These are phyloP conservation scores for Tryphoninae sp. DNA, from an alignment of 2,888 invertebrate genomes.

Conservation along the genomic window DNA sequence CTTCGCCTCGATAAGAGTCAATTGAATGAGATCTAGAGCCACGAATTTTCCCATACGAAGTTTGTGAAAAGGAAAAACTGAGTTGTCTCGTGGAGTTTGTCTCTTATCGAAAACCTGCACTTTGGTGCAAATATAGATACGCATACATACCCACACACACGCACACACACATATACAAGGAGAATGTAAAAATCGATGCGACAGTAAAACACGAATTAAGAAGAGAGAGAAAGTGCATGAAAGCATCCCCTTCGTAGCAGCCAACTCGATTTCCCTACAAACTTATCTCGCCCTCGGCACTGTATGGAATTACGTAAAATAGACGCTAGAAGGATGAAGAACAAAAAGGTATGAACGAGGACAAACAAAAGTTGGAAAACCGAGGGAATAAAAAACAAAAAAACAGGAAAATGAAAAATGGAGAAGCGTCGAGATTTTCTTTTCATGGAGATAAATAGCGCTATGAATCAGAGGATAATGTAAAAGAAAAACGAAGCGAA, in stretches of 20 bases:
- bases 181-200: not conserved
- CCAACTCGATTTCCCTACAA: conserved; percentile 4
- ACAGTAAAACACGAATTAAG: not conserved
- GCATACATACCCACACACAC: not conserved
- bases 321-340: not conserved
- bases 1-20: conserved; percentile 35
- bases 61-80: conserved; percentile 13
- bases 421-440: conserved; percentile 7
- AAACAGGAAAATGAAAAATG: not conserved
- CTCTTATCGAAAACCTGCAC: conserved; percentile 45
- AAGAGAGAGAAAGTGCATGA: not conserved
- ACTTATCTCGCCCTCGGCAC: not conserved
- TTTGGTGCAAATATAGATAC: conserved; percentile 21
- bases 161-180: not conserved
- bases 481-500: not conserved
- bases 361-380: not conserved
- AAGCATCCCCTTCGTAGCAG: not conserved
- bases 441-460: conserved; percentile 45
- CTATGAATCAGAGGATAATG: conserved; percentile 21
- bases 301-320: conserved; percentile 1
- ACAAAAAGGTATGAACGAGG: not conserved
- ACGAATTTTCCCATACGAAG: not conserved
- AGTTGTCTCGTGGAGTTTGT: conserved; percentile 1
- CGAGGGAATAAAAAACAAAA: too few relatives aligned
- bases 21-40: not conserved